These are phyloP conservation scores for Agrotis ipsilon DNA, from an alignment of 2,888 invertebrate species.

Conservation along the genomic window DNA sequence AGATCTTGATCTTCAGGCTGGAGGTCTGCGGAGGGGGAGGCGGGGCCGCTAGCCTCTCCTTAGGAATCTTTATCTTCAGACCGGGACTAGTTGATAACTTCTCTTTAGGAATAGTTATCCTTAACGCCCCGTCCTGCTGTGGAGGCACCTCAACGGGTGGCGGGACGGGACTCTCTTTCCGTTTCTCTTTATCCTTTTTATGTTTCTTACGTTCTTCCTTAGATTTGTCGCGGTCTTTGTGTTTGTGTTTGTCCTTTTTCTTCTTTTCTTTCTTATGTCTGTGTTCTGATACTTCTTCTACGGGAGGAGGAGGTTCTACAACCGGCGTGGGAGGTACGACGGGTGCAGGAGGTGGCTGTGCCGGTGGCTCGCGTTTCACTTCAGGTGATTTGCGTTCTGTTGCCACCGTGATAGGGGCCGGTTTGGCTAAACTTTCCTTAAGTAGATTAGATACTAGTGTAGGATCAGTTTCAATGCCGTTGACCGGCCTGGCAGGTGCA, in stretches of 20 bases:
- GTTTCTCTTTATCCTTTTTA: slow-evolving; percentile 92
- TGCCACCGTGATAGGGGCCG: slow-evolving; percentile 85
- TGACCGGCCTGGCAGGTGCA: slow-evolving; percentile 80
- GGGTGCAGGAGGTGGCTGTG: slow-evolving; percentile 74
- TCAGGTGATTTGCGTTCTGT: slow-evolving; percentile 82
- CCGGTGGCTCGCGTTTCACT: slow-evolving; percentile 76
- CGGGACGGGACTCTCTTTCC: slow-evolving; percentile 72
- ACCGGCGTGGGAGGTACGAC: slow-evolving; percentile 55
- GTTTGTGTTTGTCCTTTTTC: slow-evolving; percentile 95
- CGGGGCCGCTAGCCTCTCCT: slow-evolving; percentile 93
- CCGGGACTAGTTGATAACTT: slow-evolving; percentile 88
- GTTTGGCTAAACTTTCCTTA: slow-evolving; percentile 92
- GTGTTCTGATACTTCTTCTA: slow-evolving; percentile 73
- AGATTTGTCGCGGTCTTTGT: slow-evolving; percentile 94
- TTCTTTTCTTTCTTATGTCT: slow-evolving; percentile 93
- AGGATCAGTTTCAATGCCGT: slow-evolving; percentile 94
- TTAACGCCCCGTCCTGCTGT: slow-evolving; percentile 76
- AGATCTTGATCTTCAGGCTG: slow-evolving; percentile 95
- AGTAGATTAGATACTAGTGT: slow-evolving; percentile 93
- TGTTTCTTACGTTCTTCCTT: slow-evolving; percentile 94
- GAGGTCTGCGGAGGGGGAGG: slow-evolving; percentile 80
- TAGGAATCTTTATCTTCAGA: slow-evolving; percentile 95
- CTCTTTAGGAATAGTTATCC: slow-evolving; percentile 87
- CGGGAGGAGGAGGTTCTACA: slow-evolving; percentile 50
- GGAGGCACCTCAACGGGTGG: slow-evolving; percentile 61